Conservation (phyloP, 2,113 vertebrate genomes). For the Apteryx mantelli region DNA sequence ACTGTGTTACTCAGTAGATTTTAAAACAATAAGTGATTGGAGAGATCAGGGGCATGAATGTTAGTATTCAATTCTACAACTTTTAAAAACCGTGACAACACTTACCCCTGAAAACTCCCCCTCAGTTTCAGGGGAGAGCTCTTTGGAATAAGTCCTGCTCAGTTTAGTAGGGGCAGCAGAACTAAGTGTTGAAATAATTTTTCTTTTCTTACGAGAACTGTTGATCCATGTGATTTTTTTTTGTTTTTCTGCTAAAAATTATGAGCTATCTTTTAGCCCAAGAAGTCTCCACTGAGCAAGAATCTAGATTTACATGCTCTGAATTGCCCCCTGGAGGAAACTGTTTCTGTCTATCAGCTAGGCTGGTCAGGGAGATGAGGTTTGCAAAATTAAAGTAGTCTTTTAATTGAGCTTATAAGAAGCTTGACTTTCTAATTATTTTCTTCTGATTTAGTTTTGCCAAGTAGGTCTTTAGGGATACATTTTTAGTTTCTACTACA, state of each 20-base stretch:
- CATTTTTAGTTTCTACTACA: not conserved
- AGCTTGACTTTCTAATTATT: not conserved
- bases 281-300: not conserved
- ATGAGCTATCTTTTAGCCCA: not conserved
- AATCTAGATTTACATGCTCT: not conserved
- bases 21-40: not conserved
- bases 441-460: not conserved
- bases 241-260: not conserved
- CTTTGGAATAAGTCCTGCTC: not conserved
- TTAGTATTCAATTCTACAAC: not conserved
- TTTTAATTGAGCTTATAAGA: conserved; percentile 31
- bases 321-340: not conserved
- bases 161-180: not conserved
- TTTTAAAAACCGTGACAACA: not conserved
- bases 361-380: not conserved
- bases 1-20: fast-evolving
- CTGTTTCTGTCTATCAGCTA: not conserved
- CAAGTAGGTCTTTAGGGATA: not conserved
- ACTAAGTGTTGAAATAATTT: fast-evolving
- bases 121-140: not conserved
- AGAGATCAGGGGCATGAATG: not conserved
- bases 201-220: not conserved
- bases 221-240: not conserved
- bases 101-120: not conserved
- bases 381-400: not conserved